These are phyloP conservation scores for Chymomyza caudatula DNA, from an alignment of 2,888 invertebrate genomes.

Conservation along the genomic window DNA sequence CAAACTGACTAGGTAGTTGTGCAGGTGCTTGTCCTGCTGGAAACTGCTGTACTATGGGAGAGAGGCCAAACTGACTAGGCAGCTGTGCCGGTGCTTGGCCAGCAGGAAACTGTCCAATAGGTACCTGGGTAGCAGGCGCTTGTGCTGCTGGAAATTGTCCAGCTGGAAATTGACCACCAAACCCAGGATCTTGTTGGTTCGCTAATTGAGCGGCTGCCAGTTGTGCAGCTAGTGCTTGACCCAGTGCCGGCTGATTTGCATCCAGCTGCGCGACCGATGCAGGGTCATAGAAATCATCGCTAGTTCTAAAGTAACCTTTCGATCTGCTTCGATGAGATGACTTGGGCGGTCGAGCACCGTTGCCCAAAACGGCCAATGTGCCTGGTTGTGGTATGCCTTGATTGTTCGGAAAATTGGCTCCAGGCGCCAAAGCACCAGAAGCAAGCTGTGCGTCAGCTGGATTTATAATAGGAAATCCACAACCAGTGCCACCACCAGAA, in stretches of 20 bases:
- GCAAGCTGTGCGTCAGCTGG: slow-evolving; percentile 14
- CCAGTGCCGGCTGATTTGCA: slow-evolving; percentile 18
- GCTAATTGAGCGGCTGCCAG: background rate
- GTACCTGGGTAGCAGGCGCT: background rate
- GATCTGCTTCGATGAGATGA: slow-evolving; percentile 4
- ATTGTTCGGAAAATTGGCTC: background rate
- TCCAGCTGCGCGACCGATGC: slow-evolving; percentile 27
- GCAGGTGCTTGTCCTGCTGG: background rate
- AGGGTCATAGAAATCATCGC: slow-evolving; percentile 35
- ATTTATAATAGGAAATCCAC: background rate
- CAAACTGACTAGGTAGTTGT: background rate
- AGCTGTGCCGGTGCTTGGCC: background rate
- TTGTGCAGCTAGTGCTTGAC: background rate
- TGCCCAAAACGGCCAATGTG: slow-evolving; percentile 35
- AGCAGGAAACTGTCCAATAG: background rate
- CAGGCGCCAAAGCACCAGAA: background rate
- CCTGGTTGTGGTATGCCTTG: slow-evolving; percentile 17
- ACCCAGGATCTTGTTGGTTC: background rate
- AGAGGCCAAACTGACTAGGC: slow-evolving; percentile 2
- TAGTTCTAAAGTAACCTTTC: background rate
- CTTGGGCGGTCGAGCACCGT: slow-evolving; percentile 21
- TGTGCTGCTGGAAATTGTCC: background rate
- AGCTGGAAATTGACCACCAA: background rate
- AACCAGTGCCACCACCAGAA: background rate
- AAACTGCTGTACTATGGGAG: background rate